Percentiles rank a stretch among this genome's conserved stretches.
Evolutionary conservation across 2,113 vertebrate species (phyloP).

Genomic region (Leptodactylus fuscus): DNA sequence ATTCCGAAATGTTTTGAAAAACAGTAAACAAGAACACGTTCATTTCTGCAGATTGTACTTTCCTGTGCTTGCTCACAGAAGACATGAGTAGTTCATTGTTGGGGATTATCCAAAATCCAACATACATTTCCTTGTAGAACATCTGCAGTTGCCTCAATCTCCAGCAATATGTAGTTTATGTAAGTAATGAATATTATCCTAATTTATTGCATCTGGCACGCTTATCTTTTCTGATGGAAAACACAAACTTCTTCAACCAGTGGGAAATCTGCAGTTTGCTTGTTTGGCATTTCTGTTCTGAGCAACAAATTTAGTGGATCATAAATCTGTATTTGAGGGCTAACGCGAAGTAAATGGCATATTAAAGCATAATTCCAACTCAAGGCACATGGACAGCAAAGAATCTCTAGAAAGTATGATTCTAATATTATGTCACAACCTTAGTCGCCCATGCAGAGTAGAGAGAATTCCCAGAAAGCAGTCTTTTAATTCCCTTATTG

Average conservation of each 20-base stretch:
- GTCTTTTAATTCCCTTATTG: too few species aligned
- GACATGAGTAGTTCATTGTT: not conserved
- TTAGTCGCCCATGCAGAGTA: too few species aligned
- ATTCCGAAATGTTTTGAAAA: conserved; percentile 51
- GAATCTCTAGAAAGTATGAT: too few species aligned
- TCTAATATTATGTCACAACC: too few species aligned
- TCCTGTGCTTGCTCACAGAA: not conserved
- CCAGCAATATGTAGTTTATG: not conserved
- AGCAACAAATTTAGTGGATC: too few species aligned
- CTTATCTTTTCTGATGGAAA: not conserved
- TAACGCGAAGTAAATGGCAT: too few species aligned
- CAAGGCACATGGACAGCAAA: too few species aligned
- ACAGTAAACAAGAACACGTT: conserved; percentile 17
- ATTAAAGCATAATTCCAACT: too few species aligned
- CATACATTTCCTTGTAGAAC: not conserved
- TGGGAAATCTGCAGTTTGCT: too few species aligned
- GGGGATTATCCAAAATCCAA: not conserved
- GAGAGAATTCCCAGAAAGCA: too few species aligned
- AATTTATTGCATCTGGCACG: conserved; percentile 1
- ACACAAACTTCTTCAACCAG: not conserved
- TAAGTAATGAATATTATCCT: not conserved
- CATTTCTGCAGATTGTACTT: not conserved
- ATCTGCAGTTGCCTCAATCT: not conserved
- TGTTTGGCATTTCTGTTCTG: too few species aligned
- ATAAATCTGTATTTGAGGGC: too few species aligned